Conservation (phyloP, 2,888 invertebrate species). For the Calliphora vomitoria region DNA sequence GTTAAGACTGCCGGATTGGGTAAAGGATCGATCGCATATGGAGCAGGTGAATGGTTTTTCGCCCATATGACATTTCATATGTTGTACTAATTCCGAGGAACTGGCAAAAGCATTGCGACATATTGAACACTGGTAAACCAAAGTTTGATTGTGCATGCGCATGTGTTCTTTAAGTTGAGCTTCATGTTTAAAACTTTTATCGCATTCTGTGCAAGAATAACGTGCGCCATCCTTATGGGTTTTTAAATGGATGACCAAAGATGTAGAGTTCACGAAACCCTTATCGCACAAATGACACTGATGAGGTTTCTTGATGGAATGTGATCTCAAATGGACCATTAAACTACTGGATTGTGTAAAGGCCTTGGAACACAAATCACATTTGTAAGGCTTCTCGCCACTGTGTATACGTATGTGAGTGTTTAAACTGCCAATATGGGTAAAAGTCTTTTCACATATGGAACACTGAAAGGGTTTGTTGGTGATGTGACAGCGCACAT, state of each 20-base stretch:
- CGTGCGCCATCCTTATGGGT: constrained; percentile 80
- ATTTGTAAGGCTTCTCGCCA: constrained; percentile 84
- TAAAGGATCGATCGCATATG: constrained; percentile 84
- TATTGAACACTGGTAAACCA: constrained; percentile 84
- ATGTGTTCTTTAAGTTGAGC: constrained; percentile 84
- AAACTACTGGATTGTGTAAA: constrained; percentile 84
- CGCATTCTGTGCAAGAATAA: constrained; percentile 82
- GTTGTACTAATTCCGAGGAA: constrained; percentile 84
- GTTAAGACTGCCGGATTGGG: constrained; percentile 84
- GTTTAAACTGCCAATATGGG: constrained; percentile 84
- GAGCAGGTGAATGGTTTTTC: constrained; percentile 85
- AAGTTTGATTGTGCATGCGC: constrained; percentile 83
- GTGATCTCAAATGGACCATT: constrained; percentile 84
- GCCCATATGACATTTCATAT: constrained; percentile 85
- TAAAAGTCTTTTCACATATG: constrained; percentile 84
- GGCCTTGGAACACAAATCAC: constrained; percentile 84
- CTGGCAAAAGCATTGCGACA: constrained; percentile 83
- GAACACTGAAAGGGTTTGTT: constrained; percentile 84
- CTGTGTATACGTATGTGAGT: constrained; percentile 84
- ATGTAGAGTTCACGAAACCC: constrained; percentile 84
- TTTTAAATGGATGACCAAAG: constrained; percentile 82
- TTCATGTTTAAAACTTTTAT: constrained; percentile 84
- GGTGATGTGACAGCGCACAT: constrained; percentile 84
- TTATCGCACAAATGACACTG: constrained; percentile 84
- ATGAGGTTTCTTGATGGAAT: constrained; percentile 83